A percentile compares a stretch with the other conserved stretches of the same genome.
Evolutionary conservation across 2,113 vertebrate genomes (phyloP).

Genomic region (Clarias magur): DNA sequence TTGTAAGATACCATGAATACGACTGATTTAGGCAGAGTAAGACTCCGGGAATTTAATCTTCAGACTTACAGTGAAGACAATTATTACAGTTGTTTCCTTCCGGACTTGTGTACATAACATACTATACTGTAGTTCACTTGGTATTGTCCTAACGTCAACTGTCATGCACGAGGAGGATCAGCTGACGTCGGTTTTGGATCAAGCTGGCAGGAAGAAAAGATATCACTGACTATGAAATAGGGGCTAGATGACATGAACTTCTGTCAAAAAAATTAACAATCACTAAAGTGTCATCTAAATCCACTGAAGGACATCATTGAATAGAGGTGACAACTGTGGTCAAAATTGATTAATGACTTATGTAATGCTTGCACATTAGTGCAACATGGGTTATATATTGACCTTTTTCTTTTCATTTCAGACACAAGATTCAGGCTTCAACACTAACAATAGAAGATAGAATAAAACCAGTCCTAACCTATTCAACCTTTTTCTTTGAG

Average conservation of each 20-base stretch:
- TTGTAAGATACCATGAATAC: slow-evolving; percentile 39
- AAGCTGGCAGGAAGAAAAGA: not conserved
- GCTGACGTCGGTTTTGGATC: not conserved
- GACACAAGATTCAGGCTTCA: no score
- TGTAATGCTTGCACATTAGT: not conserved
- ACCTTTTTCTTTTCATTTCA: no score
- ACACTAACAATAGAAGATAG: no score
- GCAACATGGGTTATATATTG: not conserved
- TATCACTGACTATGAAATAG: not conserved
- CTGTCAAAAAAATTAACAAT: not conserved
- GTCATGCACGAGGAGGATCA: not conserved
- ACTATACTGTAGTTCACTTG: not conserved
- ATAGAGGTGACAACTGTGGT: not conserved
- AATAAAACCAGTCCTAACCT: no score
- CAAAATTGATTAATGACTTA: not conserved
- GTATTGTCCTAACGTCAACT: not conserved
- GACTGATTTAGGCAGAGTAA: not conserved
- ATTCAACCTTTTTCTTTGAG: no score
- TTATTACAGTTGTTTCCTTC: not conserved
- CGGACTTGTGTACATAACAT: not conserved
- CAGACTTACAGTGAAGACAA: not conserved
- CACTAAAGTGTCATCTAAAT: not conserved
- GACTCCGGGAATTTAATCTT: not conserved
- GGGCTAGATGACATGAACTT: not conserved
- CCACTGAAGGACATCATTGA: not conserved